Evolutionary conservation across 2,113 vertebrate genomes (phyloP).

Genomic region (Nesogale talazaci): DNA sequence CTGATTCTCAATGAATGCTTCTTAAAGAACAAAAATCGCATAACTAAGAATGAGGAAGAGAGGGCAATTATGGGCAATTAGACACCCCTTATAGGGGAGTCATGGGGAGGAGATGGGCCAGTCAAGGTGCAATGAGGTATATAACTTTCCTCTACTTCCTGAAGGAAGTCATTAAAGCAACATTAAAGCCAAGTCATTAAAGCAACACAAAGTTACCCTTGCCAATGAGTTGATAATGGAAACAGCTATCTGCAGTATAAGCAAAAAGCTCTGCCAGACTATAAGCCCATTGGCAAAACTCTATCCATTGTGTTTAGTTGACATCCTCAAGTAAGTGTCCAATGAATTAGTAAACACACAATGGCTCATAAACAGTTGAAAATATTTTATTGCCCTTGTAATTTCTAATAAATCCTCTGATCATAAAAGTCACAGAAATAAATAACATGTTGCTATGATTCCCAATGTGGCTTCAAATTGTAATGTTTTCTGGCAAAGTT

Average conservation of each 20-base stretch:
- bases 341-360: not conserved
- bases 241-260: not conserved
- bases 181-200: not conserved
- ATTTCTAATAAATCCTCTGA: slow-evolving; percentile 31
- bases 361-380: not conserved
- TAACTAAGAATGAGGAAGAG: no score
- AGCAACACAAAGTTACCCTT: slow-evolving; percentile 4
- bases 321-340: not conserved
- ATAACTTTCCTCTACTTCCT: no score
- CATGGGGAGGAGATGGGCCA: no score
- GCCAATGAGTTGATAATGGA: not conserved
- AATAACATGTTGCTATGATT: not conserved
- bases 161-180: no score
- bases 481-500: slow-evolving; percentile 24
- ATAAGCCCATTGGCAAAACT: not conserved
- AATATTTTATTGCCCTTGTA: not conserved
- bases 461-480: not conserved
- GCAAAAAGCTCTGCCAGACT: not conserved
- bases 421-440: slow-evolving; percentile 29
- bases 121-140: no score
- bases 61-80: no score
- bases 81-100: no score
- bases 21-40: no score
- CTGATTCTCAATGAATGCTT: not conserved
- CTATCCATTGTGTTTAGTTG: not conserved